Evolutionary conservation across 2,797 vertebrate species (phyloP).

Genomic region (Esox masquinongy): DNA sequence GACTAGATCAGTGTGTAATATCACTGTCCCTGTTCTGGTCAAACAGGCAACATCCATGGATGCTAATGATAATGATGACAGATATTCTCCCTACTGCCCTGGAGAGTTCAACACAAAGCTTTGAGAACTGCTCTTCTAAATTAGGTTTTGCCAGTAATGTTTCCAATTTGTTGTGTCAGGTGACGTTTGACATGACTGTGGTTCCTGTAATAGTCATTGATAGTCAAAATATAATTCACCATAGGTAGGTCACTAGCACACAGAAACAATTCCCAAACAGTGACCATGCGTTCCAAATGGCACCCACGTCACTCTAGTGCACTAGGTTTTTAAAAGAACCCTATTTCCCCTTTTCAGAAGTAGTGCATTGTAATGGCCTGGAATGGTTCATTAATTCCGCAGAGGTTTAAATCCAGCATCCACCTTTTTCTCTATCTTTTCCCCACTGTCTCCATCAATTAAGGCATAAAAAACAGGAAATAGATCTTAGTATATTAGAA

Average conservation of each 20-base stretch:
- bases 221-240: slow-evolving; percentile 50
- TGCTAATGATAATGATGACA: slow-evolving; percentile 70
- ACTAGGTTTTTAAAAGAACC: neutral
- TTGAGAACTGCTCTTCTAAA: slow-evolving; percentile 70
- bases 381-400: neutral
- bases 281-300: slow-evolving; percentile 39
- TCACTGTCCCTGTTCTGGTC: neutral
- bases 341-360: neutral
- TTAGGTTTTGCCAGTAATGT: slow-evolving; percentile 83
- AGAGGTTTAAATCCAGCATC: no score
- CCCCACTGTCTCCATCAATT: no score
- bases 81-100: slow-evolving; percentile 56
- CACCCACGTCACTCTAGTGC: neutral
- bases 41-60: slow-evolving; percentile 36
- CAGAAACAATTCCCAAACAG: slow-evolving; percentile 62
- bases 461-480: no score
- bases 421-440: no score
- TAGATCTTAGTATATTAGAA: no score
- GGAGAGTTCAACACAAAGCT: slow-evolving; percentile 64
- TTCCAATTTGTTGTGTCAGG: slow-evolving; percentile 75
- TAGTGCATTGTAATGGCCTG: neutral
- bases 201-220: slow-evolving; percentile 77
- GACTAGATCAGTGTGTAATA: slow-evolving; percentile 26
- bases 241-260: slow-evolving; percentile 64
- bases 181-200: slow-evolving; percentile 78